These are phyloP conservation scores for Sinocyclocheilus anshuiensis DNA, from an alignment of 2,113 vertebrate species.

Conservation along the genomic window DNA sequence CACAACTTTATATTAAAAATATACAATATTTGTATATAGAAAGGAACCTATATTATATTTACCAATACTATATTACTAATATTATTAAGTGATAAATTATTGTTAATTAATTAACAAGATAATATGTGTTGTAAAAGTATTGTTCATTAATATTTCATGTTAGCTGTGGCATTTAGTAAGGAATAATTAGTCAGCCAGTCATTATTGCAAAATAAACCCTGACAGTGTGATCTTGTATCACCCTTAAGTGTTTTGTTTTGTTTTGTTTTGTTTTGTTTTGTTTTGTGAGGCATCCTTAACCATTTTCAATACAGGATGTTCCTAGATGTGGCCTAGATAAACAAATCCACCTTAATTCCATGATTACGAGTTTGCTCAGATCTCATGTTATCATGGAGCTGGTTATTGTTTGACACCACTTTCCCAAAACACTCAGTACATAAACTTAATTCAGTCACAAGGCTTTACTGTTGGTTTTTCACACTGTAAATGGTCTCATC, in stretches of 20 bases:
- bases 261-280: too few relatives aligned
- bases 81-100: not conserved
- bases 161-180: too few relatives aligned
- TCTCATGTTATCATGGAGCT: not conserved
- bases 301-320: not conserved
- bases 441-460: conserved; percentile 57
- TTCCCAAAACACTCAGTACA: not conserved
- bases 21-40: not conserved
- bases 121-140: not conserved
- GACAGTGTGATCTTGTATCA: not conserved
- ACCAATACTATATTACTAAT: not conserved
- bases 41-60: not conserved
- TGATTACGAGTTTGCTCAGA: not conserved
- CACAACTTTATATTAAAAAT: not conserved
- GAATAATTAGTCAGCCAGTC: too few relatives aligned
- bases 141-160: not conserved
- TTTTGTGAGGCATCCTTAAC: not conserved
- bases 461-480: conserved; percentile 46
- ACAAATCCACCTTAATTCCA: not conserved
- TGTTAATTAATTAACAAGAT: not conserved
- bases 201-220: too few relatives aligned
- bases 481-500: conserved; percentile 20
- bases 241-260: too few relatives aligned
- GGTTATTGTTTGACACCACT: not conserved
- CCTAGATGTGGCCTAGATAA: not conserved